Evolutionary conservation across 2,113 vertebrate species (phyloP), one percentile per base, ranked within the genome.

Genomic region (Pedionomus torquatus): DNA sequence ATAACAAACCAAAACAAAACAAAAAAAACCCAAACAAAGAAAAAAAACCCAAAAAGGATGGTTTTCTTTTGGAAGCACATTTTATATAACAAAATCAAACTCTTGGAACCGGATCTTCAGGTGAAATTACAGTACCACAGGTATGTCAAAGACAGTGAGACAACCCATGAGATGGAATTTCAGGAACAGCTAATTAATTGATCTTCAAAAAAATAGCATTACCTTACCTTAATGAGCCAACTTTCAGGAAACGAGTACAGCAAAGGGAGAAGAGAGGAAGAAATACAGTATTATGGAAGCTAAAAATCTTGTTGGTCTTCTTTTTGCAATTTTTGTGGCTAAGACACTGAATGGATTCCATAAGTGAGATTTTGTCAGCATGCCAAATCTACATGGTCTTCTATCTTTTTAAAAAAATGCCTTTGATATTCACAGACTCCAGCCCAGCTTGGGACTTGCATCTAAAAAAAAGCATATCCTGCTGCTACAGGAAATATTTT

Each of bases 401-500:
- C 97, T 97, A 95, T 97, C 96, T 97, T 97, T 89, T 49, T 44
- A 95, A 95, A 97, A 72, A 97, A 95, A 95, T 91, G 94, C 54
- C 94, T 97, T 97, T 97, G 96, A 97, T 97, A 95, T 96, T 72
- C 91, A 84, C 72, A 95, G 96, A 70, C 89, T 97, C 74, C 89
- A 91, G 77, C 83, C 41, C 77, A 92, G 89, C 91, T 61, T 96
- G 96, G 94, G 91, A 95, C 90, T 92, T 85, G 44, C 3, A 2
- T 84, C 95, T 10, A 2, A n/a, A 68, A 86, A 70, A 93, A 79
- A 44, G 39, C 80, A 69, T 95, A 91, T 96, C 96, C 96, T 97
- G 96, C 97, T 97, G 97, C 83, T 97, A 93, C 90, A 95, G 94
- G 97, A 97, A 97, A 96, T 95, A 95, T 84, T 96, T 97, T 95